Conservation (phyloP, 1,140 invertebrate genomes). For the Armadillidium nasatum region DNA sequence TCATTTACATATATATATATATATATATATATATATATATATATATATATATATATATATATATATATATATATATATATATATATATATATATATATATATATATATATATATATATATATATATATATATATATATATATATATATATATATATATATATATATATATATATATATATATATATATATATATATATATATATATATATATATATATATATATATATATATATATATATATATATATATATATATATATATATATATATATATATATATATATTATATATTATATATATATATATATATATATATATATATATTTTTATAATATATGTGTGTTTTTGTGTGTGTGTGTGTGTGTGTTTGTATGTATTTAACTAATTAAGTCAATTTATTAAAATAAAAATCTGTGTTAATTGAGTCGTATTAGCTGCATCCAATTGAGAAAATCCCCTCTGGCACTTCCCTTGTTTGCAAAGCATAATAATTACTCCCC, state of each 20-base stretch:
- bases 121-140: too few species aligned
- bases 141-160: neutral
- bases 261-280: too few species aligned
- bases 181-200: neutral
- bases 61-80: too few species aligned
- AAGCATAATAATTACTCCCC: neutral
- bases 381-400: neutral
- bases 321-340: too few species aligned
- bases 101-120: too few species aligned
- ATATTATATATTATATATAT: too few species aligned
- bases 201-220: neutral
- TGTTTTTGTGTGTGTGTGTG: too few species aligned
- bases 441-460: neutral
- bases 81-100: too few species aligned
- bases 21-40: neutral
- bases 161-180: neutral
- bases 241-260: too few species aligned
- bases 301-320: too few species aligned
- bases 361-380: too few species aligned
- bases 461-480: neutral
- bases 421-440: neutral
- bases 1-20: neutral
- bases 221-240: too few species aligned
- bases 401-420: neutral
- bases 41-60: neutral